Evolutionary conservation across 2,888 invertebrate genomes (phyloP).

Genomic region (Ectemnius lituratus): DNA sequence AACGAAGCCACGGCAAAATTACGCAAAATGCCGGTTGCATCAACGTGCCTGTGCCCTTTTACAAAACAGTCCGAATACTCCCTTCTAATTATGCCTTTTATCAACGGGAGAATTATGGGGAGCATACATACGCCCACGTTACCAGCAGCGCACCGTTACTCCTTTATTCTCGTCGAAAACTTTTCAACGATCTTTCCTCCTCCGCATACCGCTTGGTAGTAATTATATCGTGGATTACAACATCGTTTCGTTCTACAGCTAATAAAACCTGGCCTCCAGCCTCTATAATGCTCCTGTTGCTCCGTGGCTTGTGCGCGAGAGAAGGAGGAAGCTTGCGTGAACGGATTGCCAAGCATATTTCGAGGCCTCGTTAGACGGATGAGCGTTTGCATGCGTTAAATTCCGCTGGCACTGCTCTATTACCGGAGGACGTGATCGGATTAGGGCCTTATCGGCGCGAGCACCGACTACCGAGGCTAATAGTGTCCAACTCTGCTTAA

Average conservation of each 20-base stretch:
- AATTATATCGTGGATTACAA: background rate
- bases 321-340: too few species aligned
- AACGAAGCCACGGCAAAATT: background rate
- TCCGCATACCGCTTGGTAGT: background rate
- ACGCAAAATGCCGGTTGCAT: constrained; percentile 12
- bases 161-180: too few species aligned
- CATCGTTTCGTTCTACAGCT: background rate
- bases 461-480: constrained; percentile 26
- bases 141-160: too few species aligned
- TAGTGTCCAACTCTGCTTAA: constrained; percentile 49
- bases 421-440: constrained; percentile 28
- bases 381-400: too few species aligned
- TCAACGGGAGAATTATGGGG: background rate
- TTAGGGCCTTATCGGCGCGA: constrained; percentile 48
- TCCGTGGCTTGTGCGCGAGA: background rate
- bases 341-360: too few species aligned
- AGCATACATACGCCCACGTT: too few species aligned
- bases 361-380: too few species aligned
- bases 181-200: background rate
- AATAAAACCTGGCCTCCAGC: background rate
- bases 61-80: background rate
- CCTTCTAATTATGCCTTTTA: background rate
- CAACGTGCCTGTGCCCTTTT: background rate
- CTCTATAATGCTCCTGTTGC: background rate
- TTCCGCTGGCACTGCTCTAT: constrained; percentile 4